A percentile compares a stretch with the other conserved stretches of the same genome.
Conservation (phyloP, 2,113 vertebrate species). For the Polypterus senegalus region DNA sequence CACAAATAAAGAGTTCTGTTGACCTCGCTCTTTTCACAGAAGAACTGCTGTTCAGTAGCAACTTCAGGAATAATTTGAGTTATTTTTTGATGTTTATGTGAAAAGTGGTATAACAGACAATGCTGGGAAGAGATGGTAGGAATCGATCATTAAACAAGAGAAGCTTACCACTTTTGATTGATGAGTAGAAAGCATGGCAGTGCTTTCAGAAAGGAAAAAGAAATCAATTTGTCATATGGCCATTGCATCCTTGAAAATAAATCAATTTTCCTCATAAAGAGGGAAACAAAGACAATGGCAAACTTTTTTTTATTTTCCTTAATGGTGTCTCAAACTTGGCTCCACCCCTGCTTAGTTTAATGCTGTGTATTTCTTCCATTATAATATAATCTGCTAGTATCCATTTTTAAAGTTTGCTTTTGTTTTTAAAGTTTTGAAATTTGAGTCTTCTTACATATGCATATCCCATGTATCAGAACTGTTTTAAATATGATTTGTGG, state of each 20-base stretch:
- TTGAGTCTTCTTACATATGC: too few relatives aligned
- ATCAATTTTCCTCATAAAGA: slow-evolving; percentile 14
- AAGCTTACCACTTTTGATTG: slow-evolving; percentile 13
- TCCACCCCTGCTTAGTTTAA: slow-evolving; percentile 14
- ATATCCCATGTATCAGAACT: too few relatives aligned
- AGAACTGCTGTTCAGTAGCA: neutral
- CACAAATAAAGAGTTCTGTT: slow-evolving; percentile 6
- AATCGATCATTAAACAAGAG: slow-evolving; percentile 13
- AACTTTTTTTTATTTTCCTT: slow-evolving; percentile 12
- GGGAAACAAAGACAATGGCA: slow-evolving; percentile 7
- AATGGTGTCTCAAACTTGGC: slow-evolving; percentile 17
- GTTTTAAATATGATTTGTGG: too few relatives aligned
- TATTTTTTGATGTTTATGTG: slow-evolving; percentile 3
- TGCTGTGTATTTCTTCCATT: slow-evolving; percentile 6
- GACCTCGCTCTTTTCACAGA: slow-evolving; percentile 1
- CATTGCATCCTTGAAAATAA: slow-evolving; percentile 4
- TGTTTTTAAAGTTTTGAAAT: too few relatives aligned
- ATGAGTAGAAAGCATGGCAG: slow-evolving; percentile 11
- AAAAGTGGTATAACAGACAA: slow-evolving; percentile 4
- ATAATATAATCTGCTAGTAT: too few relatives aligned
- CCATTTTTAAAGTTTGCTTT: too few relatives aligned
- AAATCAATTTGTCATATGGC: slow-evolving; percentile 16
- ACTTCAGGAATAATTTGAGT: slow-evolving; percentile 2
- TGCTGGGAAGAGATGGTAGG: neutral
- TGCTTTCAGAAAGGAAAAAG: slow-evolving; percentile 11